Conservation (phyloP, 2,888 invertebrate species). For the Orchesellides sinensis region DNA sequence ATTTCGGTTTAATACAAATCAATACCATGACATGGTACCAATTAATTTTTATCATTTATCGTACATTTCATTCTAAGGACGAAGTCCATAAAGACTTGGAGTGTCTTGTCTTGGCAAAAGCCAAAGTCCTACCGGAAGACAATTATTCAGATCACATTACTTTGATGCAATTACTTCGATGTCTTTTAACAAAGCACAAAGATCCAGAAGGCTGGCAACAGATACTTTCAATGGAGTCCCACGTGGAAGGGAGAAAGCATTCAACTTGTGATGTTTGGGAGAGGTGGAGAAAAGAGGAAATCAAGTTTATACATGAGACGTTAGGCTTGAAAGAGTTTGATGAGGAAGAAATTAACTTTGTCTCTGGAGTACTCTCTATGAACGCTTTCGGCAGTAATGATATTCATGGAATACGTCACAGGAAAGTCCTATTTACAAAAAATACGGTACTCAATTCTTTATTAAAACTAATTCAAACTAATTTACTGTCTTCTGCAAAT, state of each 20-base stretch:
- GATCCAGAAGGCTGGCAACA: constrained; percentile 50
- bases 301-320: constrained; percentile 40
- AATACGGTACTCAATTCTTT: neutral
- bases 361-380: constrained; percentile 52
- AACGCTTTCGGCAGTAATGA: constrained; percentile 59
- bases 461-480: neutral
- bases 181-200: constrained; percentile 30
- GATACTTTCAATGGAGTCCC: constrained; percentile 47
- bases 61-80: constrained; percentile 24
- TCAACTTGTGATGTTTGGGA: constrained; percentile 48
- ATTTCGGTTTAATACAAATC: no score
- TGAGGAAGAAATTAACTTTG: constrained; percentile 52
- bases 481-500: neutral
- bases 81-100: constrained; percentile 48
- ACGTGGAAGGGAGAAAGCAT: constrained; percentile 44
- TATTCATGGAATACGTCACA: constrained; percentile 41
- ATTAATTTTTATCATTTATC: neutral
- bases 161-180: constrained; percentile 38
- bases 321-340: constrained; percentile 40
- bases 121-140: constrained; percentile 53
- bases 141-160: constrained; percentile 51
- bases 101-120: constrained; percentile 47
- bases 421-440: neutral
- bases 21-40: neutral
- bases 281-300: constrained; percentile 47